A percentile compares a stretch with the other conserved stretches of the same genome.
Evolutionary conservation across 2,797 vertebrate genomes (phyloP).

Genomic region (Phrynocephalus forsythii): DNA sequence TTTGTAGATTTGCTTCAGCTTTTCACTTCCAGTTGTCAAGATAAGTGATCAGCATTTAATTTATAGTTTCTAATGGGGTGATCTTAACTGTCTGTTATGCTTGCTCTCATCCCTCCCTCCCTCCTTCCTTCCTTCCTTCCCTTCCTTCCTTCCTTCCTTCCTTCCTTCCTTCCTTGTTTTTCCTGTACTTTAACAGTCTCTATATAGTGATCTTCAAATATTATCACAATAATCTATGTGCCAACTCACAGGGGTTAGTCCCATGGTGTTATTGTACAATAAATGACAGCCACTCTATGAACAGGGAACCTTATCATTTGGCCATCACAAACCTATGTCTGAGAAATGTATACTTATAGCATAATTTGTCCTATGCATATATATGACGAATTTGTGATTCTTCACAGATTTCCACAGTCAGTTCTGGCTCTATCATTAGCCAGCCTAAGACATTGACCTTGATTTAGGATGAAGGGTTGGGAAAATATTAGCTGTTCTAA

Average conservation of each 20-base stretch:
- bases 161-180: slow-evolving; percentile 5
- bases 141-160: background rate
- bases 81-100: slow-evolving; percentile 19
- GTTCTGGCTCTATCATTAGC: background rate
- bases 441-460: background rate
- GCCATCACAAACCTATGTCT: background rate
- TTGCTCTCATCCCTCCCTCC: background rate
- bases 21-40: slow-evolving; percentile 45
- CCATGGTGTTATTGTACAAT: background rate
- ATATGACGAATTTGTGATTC: background rate
- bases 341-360: background rate
- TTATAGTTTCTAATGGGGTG: slow-evolving; percentile 18
- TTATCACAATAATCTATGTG: background rate
- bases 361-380: background rate
- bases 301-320: no score
- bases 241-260: background rate
- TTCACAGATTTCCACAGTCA: background rate
- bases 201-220: background rate
- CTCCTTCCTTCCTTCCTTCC: background rate
- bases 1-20: slow-evolving; percentile 7
- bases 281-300: background rate
- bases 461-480: background rate
- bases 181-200: slow-evolving; percentile 14
- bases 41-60: slow-evolving; percentile 48
- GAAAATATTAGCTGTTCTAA: background rate